A percentile compares a stretch with the other conserved stretches of the same genome.
Conservation (phyloP, 2,113 vertebrate genomes). For the Rhinichthys klamathensis region DNA sequence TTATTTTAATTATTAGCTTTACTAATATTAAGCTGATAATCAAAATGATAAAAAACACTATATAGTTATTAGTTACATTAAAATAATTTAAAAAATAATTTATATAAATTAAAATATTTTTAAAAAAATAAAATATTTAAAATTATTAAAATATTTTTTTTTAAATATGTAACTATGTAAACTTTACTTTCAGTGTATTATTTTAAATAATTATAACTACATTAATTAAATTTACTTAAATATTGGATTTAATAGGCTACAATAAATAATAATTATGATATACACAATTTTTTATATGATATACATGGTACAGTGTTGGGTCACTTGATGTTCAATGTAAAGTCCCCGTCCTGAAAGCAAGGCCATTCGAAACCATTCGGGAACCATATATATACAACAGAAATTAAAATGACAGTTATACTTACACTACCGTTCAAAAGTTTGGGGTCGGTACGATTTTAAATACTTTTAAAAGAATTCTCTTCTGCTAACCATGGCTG, state of each 20-base stretch:
- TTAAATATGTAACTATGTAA: background rate
- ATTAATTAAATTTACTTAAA: background rate
- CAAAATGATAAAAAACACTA: background rate
- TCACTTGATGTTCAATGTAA: too few relatives aligned
- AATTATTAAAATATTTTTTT: background rate
- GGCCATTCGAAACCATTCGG: background rate
- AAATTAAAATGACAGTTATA: background rate
- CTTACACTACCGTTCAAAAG: too few relatives aligned
- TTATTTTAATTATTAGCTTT: too few relatives aligned
- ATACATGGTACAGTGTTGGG: too few relatives aligned
- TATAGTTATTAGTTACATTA: background rate
- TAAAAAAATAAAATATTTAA: too few relatives aligned
- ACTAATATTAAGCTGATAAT: background rate
- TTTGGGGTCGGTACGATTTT: too few relatives aligned
- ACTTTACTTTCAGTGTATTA: background rate
- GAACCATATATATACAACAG: background rate
- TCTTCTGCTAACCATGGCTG: too few relatives aligned
- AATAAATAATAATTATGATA: background rate
- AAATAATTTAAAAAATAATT: too few relatives aligned
- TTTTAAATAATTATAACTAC: background rate
- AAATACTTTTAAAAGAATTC: too few relatives aligned
- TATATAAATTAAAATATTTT: too few relatives aligned
- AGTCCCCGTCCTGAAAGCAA: background rate
- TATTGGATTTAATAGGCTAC: background rate
- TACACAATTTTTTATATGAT: too few relatives aligned